These are phyloP conservation scores for Odontesthes bonariensis DNA, from an alignment of 2,113 vertebrate species.

Conservation along the genomic window DNA sequence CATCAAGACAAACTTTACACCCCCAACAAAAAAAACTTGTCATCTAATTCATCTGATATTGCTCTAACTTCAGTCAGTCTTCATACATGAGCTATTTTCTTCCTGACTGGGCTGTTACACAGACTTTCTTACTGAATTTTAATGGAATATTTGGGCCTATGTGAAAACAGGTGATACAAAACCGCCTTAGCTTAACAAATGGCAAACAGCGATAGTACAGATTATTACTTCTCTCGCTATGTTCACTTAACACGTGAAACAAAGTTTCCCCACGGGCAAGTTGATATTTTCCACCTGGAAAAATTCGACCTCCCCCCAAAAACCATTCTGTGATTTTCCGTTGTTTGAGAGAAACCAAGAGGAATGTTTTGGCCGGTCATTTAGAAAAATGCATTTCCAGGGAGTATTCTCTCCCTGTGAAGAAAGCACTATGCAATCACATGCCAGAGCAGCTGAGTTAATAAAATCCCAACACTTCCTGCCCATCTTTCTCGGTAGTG, in stretches of 20 bases:
- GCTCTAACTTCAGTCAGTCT: no score
- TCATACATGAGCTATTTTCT: background rate
- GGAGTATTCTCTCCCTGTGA: conserved; percentile 13
- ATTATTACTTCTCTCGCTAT: background rate
- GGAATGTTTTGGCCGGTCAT: conserved; percentile 48
- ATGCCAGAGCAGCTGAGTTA: conserved; percentile 36
- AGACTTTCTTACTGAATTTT: background rate
- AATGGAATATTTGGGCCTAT: background rate
- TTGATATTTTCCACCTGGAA: conserved; percentile 46
- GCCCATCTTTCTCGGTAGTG: conserved; percentile 25
- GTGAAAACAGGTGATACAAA: background rate
- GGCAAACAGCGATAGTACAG: background rate
- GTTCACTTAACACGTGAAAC: conserved; percentile 12
- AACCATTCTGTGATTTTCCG: conserved; percentile 19
- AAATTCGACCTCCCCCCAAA: conserved; percentile 6
- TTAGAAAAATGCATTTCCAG: conserved; percentile 32
- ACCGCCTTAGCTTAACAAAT: background rate
- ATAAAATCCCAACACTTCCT: conserved; percentile 31
- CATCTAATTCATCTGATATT: no score
- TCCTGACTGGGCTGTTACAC: background rate
- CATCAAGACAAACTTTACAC: no score
- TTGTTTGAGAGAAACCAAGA: conserved; percentile 39
- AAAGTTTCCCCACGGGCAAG: conserved; percentile 14
- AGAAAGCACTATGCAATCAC: conserved; percentile 8
- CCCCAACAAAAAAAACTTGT: no score